Conservation (phyloP, 2,113 vertebrate genomes). For the Origma solitaria region DNA sequence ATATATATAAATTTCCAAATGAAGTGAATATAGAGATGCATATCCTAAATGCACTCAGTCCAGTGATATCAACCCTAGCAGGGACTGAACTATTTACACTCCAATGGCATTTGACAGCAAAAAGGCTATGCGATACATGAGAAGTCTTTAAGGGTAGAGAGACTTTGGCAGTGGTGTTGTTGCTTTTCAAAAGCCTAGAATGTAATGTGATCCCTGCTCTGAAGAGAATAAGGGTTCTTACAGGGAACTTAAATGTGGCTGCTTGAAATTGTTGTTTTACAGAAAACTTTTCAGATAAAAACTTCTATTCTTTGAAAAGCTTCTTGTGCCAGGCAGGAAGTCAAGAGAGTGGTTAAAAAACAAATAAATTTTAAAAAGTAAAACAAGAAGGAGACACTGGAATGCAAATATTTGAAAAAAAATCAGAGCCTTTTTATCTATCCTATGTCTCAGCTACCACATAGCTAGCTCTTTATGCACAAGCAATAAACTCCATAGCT, state of each 20-base stretch:
- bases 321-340: not conserved
- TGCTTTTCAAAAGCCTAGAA: slow-evolving; percentile 65
- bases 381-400: not conserved
- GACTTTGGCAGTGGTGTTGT: slow-evolving; percentile 38
- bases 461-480: not conserved
- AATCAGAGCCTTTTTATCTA: not conserved
- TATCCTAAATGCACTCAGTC: slow-evolving; percentile 71
- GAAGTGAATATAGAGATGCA: slow-evolving; percentile 47
- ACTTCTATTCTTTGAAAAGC: not conserved
- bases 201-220: slow-evolving; percentile 52
- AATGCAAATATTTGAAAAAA: not conserved
- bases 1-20: not conserved
- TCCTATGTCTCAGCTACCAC: not conserved
- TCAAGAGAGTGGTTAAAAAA: not conserved
- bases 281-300: not conserved
- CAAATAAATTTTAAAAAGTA: not conserved
- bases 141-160: slow-evolving; percentile 60
- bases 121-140: slow-evolving; percentile 69
- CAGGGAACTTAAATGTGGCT: not conserved
- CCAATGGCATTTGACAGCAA: slow-evolving; percentile 67
- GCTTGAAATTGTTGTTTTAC: slow-evolving; percentile 15
- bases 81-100: slow-evolving; percentile 61
- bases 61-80: slow-evolving; percentile 60
- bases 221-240: slow-evolving; percentile 32
- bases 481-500: not conserved